A percentile compares a stretch with the other conserved stretches of the same genome.
Evolutionary conservation across 1,140 invertebrate genomes (phyloP).

Genomic region (Aphidius gifuensis): DNA sequence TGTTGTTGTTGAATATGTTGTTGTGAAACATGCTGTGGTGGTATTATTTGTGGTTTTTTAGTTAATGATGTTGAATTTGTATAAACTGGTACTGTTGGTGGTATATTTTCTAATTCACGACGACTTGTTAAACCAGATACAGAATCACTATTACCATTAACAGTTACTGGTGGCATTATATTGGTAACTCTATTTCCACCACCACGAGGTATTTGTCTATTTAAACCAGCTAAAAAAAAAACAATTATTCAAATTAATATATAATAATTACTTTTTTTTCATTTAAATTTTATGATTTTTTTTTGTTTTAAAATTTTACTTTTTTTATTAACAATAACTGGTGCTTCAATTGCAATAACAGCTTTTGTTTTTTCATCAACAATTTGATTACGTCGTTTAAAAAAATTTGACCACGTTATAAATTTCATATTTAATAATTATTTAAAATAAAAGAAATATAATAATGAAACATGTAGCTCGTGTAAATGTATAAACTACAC

Average conservation of each 20-base stretch:
- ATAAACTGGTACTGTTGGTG: conserved; percentile 44
- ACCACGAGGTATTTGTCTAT: conserved; percentile 42
- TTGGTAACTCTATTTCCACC: conserved; percentile 50
- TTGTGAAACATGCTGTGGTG: conserved; percentile 24
- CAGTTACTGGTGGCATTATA: conserved; percentile 40
- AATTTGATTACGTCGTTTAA: conserved; percentile 44
- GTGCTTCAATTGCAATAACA: conserved; percentile 20
- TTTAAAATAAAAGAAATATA: conserved; percentile 17
- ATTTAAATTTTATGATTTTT: conserved; percentile 5
- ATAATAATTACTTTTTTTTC: too few species aligned
- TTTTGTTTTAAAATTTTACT: background rate
- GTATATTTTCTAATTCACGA: conserved; percentile 49
- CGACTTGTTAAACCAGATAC: conserved; percentile 41
- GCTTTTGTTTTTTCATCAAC: conserved; percentile 29
- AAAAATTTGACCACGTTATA: conserved; percentile 41
- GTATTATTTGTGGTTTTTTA: conserved; percentile 35
- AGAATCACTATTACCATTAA: conserved; percentile 48
- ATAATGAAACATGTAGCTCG: conserved; percentile 12
- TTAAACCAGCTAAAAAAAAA: conserved; percentile 42
- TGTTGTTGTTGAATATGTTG: conserved; percentile 10
- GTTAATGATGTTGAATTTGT: conserved; percentile 24
- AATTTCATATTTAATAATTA: conserved; percentile 39
- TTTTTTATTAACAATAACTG: conserved; percentile 1
- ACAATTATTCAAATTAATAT: conserved; percentile 7
- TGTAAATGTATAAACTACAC: conserved; percentile 32